A percentile compares a stretch with the other conserved stretches of the same genome.
phyloP scores from a whole-genome alignment of 2,113 vertebrate species.

The Limanda limanda region DNA sequence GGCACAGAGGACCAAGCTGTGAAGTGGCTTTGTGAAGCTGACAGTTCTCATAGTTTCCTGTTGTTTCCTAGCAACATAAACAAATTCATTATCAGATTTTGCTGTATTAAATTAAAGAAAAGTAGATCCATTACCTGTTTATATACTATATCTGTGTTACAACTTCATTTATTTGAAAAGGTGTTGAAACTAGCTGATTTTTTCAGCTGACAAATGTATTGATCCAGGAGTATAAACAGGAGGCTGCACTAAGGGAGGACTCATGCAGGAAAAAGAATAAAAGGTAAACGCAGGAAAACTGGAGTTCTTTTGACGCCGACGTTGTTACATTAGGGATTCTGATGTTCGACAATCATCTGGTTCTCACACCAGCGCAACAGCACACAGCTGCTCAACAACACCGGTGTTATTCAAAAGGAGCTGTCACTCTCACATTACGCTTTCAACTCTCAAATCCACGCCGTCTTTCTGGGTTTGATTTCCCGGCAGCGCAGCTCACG shows the following conservation, averaged over 20 bases:
- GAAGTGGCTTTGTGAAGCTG: conserved; percentile 26
- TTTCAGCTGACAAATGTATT: neutral
- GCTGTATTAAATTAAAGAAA: conserved; percentile 11
- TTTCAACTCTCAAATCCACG: conserved; percentile 7
- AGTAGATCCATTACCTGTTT: conserved; percentile 8
- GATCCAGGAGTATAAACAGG: neutral
- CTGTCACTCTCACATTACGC: conserved; percentile 12
- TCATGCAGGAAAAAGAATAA: neutral
- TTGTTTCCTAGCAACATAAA: conserved; percentile 62
- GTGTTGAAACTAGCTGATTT: neutral
- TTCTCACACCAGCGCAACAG: neutral
- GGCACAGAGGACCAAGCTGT: conserved; percentile 10
- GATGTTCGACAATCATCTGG: conserved; percentile 16
- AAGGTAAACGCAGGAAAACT: neutral
- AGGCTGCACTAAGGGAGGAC: neutral
- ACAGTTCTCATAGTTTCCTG: conserved; percentile 15
- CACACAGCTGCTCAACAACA: conserved; percentile 15
- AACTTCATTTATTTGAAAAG: neutral
- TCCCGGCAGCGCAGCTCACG: neutral
- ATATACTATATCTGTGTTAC: neutral
- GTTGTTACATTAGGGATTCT: neutral
- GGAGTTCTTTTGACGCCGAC: neutral
- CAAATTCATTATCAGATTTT: conserved; percentile 13
- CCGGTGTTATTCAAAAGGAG: neutral
- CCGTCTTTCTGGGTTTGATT: conserved; percentile 32